Conservation (phyloP, 2,797 vertebrate species). For the Babyrousa celebensis region DNA sequence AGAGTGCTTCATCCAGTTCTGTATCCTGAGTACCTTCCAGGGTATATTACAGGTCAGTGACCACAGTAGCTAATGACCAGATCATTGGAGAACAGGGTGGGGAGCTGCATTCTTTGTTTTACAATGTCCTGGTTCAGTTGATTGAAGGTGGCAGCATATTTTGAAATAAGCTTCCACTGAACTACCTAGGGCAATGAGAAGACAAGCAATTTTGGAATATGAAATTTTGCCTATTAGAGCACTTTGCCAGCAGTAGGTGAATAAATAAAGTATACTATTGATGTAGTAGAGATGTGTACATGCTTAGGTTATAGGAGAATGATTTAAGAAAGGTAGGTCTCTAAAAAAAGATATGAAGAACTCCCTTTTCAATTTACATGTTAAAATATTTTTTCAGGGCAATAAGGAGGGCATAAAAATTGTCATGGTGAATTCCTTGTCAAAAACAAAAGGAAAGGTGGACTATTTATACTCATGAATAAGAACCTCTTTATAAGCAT, state of each 20-base stretch:
- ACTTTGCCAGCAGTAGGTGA: neutral
- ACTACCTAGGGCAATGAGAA: neutral
- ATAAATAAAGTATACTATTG: neutral
- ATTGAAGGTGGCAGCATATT: neutral
- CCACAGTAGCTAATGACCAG: neutral
- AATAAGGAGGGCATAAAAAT: neutral
- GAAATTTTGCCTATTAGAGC: neutral
- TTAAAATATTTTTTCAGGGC: conserved; percentile 13
- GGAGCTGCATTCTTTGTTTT: neutral
- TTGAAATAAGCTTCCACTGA: conserved; percentile 37
- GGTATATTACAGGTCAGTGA: neutral
- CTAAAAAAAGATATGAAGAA: neutral
- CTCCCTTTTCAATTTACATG: neutral
- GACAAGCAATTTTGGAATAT: neutral
- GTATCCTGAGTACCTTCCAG: neutral
- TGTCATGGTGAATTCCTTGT: conserved; percentile 11
- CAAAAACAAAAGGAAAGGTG: conserved; percentile 22
- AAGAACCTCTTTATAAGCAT: neutral
- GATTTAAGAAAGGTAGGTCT: neutral
- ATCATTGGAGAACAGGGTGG: neutral
- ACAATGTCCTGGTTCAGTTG: neutral
- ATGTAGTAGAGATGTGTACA: neutral
- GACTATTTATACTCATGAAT: conserved; percentile 16
- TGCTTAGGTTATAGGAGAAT: conserved; percentile 7
- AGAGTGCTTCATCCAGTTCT: neutral